A percentile compares a stretch with the other conserved stretches of the same genome.
Conservation (phyloP, 2,113 vertebrate genomes). For the Eulemur macaco region DNA sequence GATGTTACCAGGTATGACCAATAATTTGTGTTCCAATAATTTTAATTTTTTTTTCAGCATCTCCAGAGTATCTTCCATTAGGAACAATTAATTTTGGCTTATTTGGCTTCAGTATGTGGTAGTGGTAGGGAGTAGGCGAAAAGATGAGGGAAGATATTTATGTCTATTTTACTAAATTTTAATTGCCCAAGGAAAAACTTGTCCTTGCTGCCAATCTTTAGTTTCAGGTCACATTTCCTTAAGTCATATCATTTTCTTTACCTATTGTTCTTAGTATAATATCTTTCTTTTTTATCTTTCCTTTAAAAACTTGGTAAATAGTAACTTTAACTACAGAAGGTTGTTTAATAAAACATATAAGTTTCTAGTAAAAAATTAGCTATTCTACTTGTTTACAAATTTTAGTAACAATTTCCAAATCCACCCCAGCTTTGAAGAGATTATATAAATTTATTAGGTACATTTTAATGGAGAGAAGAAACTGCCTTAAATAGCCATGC, state of each 20-base stretch:
- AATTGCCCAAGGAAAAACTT: background rate
- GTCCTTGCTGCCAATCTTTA: background rate
- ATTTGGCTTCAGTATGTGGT: background rate
- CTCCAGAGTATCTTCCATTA: background rate
- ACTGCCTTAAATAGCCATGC: slow-evolving; percentile 40
- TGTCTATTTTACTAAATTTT: background rate
- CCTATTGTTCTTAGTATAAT: background rate
- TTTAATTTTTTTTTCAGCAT: background rate
- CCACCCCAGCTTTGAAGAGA: background rate
- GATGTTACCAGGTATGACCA: background rate
- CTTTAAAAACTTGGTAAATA: slow-evolving; percentile 9
- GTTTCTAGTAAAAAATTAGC: slow-evolving; percentile 7
- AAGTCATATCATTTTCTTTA: background rate
- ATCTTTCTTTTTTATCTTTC: background rate
- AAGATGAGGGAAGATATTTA: background rate
- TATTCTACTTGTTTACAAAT: slow-evolving; percentile 2
- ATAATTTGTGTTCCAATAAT: background rate
- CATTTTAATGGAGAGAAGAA: background rate
- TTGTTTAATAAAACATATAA: background rate
- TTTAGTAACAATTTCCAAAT: slow-evolving; percentile 47
- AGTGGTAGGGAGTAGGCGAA: background rate
- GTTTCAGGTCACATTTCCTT: background rate
- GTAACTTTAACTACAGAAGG: background rate
- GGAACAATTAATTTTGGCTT: background rate
- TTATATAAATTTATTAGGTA: slow-evolving; percentile 20